These are phyloP conservation scores for Buceros bicornis DNA, from an alignment of 2,797 vertebrate genomes.

Conservation along the genomic window DNA sequence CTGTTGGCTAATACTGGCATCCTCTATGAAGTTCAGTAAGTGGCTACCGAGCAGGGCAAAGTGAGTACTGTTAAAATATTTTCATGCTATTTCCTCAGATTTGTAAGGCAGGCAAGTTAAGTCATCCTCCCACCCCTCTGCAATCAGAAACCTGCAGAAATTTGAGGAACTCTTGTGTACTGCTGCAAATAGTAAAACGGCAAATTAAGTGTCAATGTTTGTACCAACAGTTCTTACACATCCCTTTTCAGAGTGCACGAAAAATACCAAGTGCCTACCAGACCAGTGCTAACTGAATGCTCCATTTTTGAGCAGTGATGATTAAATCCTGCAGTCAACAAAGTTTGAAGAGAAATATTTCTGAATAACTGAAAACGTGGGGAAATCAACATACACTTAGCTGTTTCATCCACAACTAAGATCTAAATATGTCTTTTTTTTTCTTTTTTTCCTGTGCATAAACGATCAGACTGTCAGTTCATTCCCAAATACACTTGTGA, in stretches of 20 bases:
- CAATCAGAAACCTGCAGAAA: background rate
- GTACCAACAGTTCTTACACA: background rate
- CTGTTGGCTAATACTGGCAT: conserved; percentile 26
- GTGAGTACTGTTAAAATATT: conserved; percentile 35
- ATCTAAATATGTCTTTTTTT: background rate
- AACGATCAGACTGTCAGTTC: background rate
- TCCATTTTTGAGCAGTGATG: background rate
- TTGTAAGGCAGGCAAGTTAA: background rate
- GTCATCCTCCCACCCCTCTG: background rate
- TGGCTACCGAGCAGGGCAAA: background rate
- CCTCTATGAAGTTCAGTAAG: background rate
- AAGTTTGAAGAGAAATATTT: background rate
- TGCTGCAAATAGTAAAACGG: background rate
- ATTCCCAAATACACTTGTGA: background rate
- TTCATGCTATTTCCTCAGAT: conserved; percentile 26
- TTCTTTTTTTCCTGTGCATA: background rate
- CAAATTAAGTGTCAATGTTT: background rate
- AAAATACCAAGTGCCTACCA: background rate
- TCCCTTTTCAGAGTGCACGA: background rate
- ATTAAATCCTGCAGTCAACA: background rate
- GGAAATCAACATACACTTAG: background rate
- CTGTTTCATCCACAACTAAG: background rate
- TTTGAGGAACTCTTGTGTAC: background rate
- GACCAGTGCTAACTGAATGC: background rate
- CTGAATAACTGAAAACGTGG: background rate